Conservation (phyloP, 2,113 vertebrate genomes). For the Mormyrus iriodes region DNA sequence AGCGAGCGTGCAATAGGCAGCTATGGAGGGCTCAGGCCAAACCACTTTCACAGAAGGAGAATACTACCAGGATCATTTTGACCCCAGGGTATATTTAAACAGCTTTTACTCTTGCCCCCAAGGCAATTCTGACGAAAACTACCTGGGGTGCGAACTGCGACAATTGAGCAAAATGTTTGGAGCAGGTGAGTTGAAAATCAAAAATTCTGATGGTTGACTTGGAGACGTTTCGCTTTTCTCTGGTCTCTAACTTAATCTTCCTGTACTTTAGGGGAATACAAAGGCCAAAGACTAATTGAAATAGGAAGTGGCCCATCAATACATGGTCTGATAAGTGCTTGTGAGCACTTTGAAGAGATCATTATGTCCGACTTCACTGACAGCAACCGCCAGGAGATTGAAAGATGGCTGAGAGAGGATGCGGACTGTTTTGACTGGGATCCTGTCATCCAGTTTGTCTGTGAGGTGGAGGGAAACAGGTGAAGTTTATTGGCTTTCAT, state of each 20-base stretch:
- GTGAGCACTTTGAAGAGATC: slow-evolving; percentile 49
- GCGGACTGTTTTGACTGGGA: slow-evolving; percentile 53
- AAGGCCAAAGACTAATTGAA: slow-evolving; percentile 50
- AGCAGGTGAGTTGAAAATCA: slow-evolving; percentile 40
- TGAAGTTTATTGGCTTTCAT: slow-evolving; percentile 29
- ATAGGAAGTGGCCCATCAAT: slow-evolving; percentile 56
- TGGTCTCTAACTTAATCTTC: not conserved
- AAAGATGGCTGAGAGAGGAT: slow-evolving; percentile 53
- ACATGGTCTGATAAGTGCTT: slow-evolving; percentile 56
- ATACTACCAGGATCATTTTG: slow-evolving; percentile 47
- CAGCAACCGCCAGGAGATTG: slow-evolving; percentile 47
- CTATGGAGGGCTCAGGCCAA: not conserved
- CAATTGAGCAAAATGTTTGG: slow-evolving; percentile 51
- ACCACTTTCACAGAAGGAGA: slow-evolving; percentile 48
- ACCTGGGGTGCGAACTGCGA: slow-evolving; percentile 40
- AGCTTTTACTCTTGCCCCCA: slow-evolving; percentile 44
- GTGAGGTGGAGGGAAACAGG: slow-evolving; percentile 56
- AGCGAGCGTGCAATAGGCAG: not conserved
- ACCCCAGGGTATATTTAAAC: slow-evolving; percentile 45
- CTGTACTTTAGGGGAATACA: slow-evolving; percentile 35
- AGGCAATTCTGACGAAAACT: slow-evolving; percentile 36
- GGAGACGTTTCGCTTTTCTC: not conserved
- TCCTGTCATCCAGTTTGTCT: slow-evolving; percentile 47
- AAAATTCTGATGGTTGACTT: not conserved
- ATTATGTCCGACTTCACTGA: slow-evolving; percentile 48